Base-by-base conservation (phyloP, 2,888 invertebrate genomes). In the Ectemnius cavifrons region DNA sequence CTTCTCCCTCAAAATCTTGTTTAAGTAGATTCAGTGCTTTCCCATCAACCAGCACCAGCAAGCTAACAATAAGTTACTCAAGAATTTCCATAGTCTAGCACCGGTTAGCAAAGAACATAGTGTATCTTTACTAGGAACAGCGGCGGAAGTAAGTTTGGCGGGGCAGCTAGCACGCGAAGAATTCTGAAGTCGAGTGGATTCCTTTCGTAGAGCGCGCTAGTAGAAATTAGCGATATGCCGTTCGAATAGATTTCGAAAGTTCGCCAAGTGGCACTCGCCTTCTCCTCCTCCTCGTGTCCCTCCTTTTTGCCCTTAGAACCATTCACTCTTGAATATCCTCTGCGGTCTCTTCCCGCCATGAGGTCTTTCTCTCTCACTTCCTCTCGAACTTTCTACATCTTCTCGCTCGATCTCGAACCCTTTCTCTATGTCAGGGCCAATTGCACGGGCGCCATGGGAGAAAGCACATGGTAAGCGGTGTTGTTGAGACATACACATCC, bases 401-500 rank as follows among this genome's bases (percentile, higher is more conserved):
- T 16, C 45, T 58, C 69, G 14, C 45, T 57, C 56, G 66, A 27
- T 20, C 68, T 28, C 56, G 18, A 47, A 13, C 13, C 66, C 73
- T 60, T 60, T 63, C 73, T 62, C 65, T 63, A 66, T 79, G 67
- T 82, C 76, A 69, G 76, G 67, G 69, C 56, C 73, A 73, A 81
- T 77, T 66, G 78, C 78, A 73, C 75, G 65, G 69, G 60, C 73
- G 61, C 57, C 63, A 65, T 67, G 68, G 56, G 74, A 71, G 74
- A 81, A 69, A 81, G 73, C 76, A 63, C 59, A 67, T 47, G 67
- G 71, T 37, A n/a, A 67, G 20, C 46, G 59, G 67, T 56, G 47
- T 59, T 63, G 59, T 56, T 20, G 37, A 59, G 67, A 67, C 65
- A 45, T 49, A 49, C 23, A 23, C 23, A 23, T 23, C 23, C 23